Evolutionary conservation across 1,140 invertebrate genomes (phyloP).

Genomic region (Brachionus asplanchnoidis): DNA sequence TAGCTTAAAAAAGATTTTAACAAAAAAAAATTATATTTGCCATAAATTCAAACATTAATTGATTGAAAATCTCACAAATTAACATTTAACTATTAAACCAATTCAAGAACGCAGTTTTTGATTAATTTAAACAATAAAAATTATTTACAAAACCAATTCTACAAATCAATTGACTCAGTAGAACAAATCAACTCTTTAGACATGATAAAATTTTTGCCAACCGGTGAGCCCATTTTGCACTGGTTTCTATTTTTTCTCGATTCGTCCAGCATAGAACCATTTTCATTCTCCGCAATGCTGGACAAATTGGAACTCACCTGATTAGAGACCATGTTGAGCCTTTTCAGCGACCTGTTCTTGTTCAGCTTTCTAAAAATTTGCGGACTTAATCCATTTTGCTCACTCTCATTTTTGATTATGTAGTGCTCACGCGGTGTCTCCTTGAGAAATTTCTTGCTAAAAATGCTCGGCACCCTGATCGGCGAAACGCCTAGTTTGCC

Average conservation of each 20-base stretch:
- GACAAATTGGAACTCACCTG: slow-evolving; percentile 23
- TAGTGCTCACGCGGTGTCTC: neutral
- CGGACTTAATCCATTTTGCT: neutral
- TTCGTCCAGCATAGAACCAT: neutral
- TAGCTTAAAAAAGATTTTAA: neutral
- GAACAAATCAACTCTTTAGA: slow-evolving; percentile 21
- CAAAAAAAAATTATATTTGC: neutral
- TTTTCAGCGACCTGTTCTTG: neutral
- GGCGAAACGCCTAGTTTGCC: no score
- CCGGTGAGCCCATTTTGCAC: neutral
- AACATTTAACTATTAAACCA: neutral
- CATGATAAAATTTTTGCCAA: slow-evolving; percentile 12
- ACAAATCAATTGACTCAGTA: slow-evolving; percentile 13
- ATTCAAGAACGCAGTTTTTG: neutral
- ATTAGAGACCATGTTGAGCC: neutral
- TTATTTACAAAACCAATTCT: neutral
- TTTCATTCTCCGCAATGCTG: slow-evolving; percentile 4
- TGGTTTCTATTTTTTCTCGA: neutral
- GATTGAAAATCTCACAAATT: neutral
- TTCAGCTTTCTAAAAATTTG: neutral
- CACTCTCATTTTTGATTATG: neutral
- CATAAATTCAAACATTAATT: neutral
- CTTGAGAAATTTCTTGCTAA: no score
- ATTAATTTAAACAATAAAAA: neutral
- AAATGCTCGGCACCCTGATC: no score